A percentile compares a stretch with the other conserved stretches of the same genome.
These are phyloP conservation scores for Drosophila nr. perissopoda DNA, from an alignment of 2,888 invertebrate species.

Conservation along the genomic window DNA sequence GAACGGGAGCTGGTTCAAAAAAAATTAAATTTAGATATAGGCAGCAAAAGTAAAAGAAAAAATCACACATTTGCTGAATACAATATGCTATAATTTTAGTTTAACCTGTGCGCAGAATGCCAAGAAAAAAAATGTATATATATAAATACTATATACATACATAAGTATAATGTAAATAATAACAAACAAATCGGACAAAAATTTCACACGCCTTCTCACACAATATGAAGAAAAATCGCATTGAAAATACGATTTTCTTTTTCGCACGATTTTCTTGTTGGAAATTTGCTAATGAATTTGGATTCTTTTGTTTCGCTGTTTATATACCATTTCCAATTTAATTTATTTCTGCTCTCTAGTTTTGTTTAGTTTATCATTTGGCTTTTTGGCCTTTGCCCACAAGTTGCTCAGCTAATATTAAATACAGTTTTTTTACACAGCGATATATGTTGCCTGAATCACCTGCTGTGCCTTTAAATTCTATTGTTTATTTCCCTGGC, in stretches of 20 bases:
- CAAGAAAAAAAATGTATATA: neutral
- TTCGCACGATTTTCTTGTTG: conserved; percentile 30
- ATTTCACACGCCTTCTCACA: conserved; percentile 36
- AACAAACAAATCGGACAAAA: conserved; percentile 10
- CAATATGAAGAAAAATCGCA: conserved; percentile 7
- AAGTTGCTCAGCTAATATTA: conserved; percentile 8
- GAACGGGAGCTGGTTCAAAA: conserved; percentile 9
- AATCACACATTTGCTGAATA: conserved; percentile 11
- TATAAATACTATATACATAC: neutral
- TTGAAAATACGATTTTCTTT: conserved; percentile 1
- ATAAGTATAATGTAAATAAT: conserved; percentile 1
- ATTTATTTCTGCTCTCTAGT: conserved; percentile 12
- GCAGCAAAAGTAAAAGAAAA: neutral
- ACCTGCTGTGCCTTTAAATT: conserved; percentile 13
- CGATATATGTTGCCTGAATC: conserved; percentile 2
- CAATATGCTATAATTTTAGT: conserved; percentile 14
- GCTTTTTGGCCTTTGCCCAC: neutral
- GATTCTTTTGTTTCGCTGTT: conserved; percentile 1
- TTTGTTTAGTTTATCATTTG: conserved; percentile 15
- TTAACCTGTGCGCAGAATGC: conserved; percentile 1
- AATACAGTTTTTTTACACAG: conserved; percentile 5
- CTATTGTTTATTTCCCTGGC: conserved; percentile 3
- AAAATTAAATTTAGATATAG: conserved; percentile 30
- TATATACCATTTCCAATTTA: conserved; percentile 11
- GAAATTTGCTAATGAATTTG: conserved; percentile 32